These are phyloP conservation scores for Oncorhynchus gorbuscha DNA, from an alignment of 2,113 vertebrate genomes.

Conservation along the genomic window DNA sequence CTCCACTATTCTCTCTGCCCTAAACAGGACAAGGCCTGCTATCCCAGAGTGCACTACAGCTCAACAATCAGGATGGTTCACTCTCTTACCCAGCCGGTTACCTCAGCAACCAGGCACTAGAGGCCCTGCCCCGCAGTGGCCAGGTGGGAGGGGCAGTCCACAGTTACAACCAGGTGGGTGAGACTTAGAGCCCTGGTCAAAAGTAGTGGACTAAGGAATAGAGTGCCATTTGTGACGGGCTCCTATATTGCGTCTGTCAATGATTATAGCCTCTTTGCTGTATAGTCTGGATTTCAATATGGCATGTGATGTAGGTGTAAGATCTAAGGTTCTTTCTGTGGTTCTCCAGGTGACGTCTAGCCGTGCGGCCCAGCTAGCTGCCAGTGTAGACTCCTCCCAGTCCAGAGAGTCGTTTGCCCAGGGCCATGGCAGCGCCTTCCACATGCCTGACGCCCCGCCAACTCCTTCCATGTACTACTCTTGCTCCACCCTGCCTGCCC, in stretches of 20 bases:
- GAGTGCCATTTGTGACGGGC: too few relatives aligned
- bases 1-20: background rate
- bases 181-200: background rate
- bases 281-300: too few relatives aligned
- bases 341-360: constrained; percentile 77
- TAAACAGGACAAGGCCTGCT: constrained; percentile 90
- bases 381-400: constrained; percentile 72
- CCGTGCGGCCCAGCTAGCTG: constrained; percentile 80
- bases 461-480: constrained; percentile 85
- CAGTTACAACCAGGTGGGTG: constrained; percentile 78
- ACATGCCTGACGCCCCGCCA: constrained; percentile 85
- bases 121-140: constrained; percentile 76
- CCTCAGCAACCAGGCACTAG: constrained; percentile 95
- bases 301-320: too few relatives aligned
- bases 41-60: constrained; percentile 94
- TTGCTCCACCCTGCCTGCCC: constrained; percentile 92
- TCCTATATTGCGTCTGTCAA: too few relatives aligned
- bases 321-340: background rate
- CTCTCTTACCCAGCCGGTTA: constrained; percentile 94
- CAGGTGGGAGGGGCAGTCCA: constrained; percentile 87
- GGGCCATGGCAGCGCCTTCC: constrained; percentile 90
- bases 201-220: too few relatives aligned
- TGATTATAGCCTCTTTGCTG: too few relatives aligned
- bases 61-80: constrained; percentile 92
- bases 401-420: constrained; percentile 86